Base-by-base conservation (phyloP, 2,797 vertebrate genomes). In the Sternotherus odoratus region DNA sequence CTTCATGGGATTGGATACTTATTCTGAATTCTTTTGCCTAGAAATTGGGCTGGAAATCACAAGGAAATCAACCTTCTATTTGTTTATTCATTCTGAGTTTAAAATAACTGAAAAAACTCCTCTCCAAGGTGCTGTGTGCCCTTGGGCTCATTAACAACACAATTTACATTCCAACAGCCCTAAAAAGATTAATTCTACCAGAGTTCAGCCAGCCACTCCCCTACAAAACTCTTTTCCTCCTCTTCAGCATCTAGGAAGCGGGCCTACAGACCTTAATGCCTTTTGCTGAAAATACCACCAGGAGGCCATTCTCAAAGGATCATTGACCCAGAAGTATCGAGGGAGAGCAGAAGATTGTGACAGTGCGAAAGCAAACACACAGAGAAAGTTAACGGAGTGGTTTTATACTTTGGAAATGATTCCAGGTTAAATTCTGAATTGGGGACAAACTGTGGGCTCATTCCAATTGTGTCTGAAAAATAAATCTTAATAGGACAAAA, bases 401-500 rank as follows among this genome's bases (percentile, higher is more conserved):
- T 28, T 48, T 43, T 46, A 48, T 46, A 48, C 39, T 46, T 48
- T 28, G 43, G 75, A 1, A 0, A 0, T 19, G 30, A 6, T 51
- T 50, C 36, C 53, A 87, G 46, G 50, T 36, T 79, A 74, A 2
- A 83, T 49, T 53, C 39, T 30, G n/a, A 24, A 46, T 75, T 75
- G 72, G 26, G 39, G 26, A 28, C 26, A 48, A 75, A 26, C 6
- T 10, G 15, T 39, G 72, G 72, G 72, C 6, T 46, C 6, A 1
- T 74, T 74, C 24, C 19, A 36, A 28, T 74, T 43, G 72, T 75
- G 39, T 46, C 13, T 75, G 24, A 33, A 49, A 36, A 0, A 0
- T 6, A 78, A 81, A 85, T 2, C 72, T 86, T 3, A 0, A 0
- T 0, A 33, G 28, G 56, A 30, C 28, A 24, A 79, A n/a, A 46